Percentiles rank a stretch among this genome's conserved stretches.
phyloP scores from a whole-genome alignment of 1,140 invertebrate species.

The Hycleus phaleratus region DNA sequence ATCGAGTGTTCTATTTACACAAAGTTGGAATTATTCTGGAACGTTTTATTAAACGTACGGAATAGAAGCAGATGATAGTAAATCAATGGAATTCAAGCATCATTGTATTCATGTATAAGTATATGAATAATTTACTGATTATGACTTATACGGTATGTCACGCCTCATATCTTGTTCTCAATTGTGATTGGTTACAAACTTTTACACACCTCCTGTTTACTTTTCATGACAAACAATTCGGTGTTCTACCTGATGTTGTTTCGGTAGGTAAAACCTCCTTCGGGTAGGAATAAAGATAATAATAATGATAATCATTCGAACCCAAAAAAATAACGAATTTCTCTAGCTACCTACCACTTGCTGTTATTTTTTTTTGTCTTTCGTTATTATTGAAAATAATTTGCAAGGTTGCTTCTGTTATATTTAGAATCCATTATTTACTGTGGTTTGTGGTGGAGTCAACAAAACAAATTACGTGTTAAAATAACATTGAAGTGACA shows the following conservation, averaged over 20 bases:
- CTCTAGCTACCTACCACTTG: too few species aligned
- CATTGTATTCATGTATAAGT: conserved; percentile 9
- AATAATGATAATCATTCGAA: too few species aligned
- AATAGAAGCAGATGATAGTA: too few species aligned
- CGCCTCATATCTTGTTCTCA: conserved; percentile 26
- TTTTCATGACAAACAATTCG: conserved; percentile 27
- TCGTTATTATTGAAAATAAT: not conserved
- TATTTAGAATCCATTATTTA: conserved; percentile 18
- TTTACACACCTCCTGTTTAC: conserved; percentile 34
- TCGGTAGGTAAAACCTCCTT: not conserved
- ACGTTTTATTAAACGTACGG: too few species aligned
- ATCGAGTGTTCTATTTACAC: too few species aligned
- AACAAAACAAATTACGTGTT: conserved; percentile 14
- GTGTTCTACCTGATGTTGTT: conserved; percentile 25
- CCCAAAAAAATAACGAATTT: too few species aligned
- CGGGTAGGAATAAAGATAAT: too few species aligned
- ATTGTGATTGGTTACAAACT: conserved; percentile 28
- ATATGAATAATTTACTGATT: conserved; percentile 34
- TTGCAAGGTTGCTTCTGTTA: conserved; percentile 9
- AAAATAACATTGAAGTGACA: conserved; percentile 1
- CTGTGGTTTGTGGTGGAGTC: conserved; percentile 17
- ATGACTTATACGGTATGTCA: conserved; percentile 33
- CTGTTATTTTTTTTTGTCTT: too few species aligned
- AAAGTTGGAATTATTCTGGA: too few species aligned
- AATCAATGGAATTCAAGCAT: conserved; percentile 17